A percentile compares a stretch with the other conserved stretches of the same genome.
Evolutionary conservation across 2,888 invertebrate genomes (phyloP).

Genomic region (Sarcophaga carnaria): DNA sequence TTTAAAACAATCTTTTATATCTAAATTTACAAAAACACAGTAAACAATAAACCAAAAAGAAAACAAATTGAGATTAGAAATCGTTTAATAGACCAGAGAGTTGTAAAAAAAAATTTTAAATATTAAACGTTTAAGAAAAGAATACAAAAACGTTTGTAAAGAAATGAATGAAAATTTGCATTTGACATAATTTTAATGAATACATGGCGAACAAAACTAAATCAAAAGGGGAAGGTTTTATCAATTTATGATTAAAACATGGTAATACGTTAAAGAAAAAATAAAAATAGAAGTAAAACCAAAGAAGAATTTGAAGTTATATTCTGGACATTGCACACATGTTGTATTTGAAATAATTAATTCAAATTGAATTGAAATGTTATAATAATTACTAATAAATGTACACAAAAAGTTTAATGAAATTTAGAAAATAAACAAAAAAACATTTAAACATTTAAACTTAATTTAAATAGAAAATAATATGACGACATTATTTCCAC

Average conservation of each 20-base stretch:
- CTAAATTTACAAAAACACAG: no score
- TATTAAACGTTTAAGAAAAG: neutral
- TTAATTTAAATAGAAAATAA: no score
- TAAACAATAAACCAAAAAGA: neutral
- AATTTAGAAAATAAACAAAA: no score
- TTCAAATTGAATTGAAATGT: neutral
- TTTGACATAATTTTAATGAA: conserved; percentile 47
- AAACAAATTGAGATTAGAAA: conserved; percentile 3
- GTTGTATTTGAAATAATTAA: neutral
- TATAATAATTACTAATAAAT: no score
- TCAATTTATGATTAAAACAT: no score
- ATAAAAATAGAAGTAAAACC: neutral
- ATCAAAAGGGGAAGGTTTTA: no score
- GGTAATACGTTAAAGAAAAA: neutral
- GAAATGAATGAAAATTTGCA: conserved; percentile 45
- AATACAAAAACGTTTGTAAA: conserved; percentile 6
- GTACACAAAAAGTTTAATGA: no score
- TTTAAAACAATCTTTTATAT: no score
- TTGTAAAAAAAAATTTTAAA: neutral
- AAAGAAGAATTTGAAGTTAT: neutral
- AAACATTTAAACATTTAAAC: no score
- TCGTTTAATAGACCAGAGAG: neutral
- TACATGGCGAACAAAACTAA: neutral
- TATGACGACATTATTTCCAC: no score
- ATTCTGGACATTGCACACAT: neutral